Evolutionary conservation across 2,888 invertebrate genomes (phyloP).

Genomic region (Aphodius sticticus): DNA sequence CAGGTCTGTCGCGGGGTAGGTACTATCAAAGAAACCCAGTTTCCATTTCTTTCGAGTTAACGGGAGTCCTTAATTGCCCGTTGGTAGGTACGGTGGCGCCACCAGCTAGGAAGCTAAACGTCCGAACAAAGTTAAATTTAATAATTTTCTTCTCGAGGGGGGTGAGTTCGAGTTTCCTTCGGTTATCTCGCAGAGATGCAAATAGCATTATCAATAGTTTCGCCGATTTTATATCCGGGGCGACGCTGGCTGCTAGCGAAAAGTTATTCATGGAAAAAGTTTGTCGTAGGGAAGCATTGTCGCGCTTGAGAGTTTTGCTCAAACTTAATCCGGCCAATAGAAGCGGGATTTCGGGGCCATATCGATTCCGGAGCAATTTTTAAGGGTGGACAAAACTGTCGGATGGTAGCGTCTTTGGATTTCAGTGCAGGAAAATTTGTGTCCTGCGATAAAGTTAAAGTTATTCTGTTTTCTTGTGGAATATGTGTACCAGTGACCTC

Average conservation of each 20-base stretch:
- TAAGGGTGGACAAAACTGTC: not conserved
- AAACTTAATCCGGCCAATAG: not conserved
- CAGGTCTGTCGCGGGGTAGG: not conserved
- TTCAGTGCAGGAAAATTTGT: too few species aligned
- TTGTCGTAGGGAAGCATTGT: not conserved
- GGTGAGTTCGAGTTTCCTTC: not conserved
- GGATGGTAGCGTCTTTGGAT: too few species aligned
- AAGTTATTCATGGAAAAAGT: conserved; percentile 4
- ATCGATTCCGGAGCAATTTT: not conserved
- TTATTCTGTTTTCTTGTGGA: too few species aligned
- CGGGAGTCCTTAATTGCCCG: not conserved
- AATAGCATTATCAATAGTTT: conserved; percentile 4
- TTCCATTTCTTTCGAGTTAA: not conserved
- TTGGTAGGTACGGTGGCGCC: not conserved
- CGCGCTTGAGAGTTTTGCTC: not conserved
- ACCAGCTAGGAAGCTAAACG: not conserved
- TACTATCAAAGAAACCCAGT: not conserved
- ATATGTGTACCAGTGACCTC: too few species aligned
- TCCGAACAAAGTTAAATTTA: not conserved
- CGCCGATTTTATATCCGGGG: not conserved
- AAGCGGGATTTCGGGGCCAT: not conserved
- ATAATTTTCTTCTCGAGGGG: not conserved
- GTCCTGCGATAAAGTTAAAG: too few species aligned
- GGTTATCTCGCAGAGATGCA: not conserved
- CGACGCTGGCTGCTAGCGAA: not conserved